Percentiles rank a stretch among this genome's conserved stretches.
These are phyloP conservation scores for Formica selysi DNA, from an alignment of 1,140 invertebrate genomes.

Conservation along the genomic window DNA sequence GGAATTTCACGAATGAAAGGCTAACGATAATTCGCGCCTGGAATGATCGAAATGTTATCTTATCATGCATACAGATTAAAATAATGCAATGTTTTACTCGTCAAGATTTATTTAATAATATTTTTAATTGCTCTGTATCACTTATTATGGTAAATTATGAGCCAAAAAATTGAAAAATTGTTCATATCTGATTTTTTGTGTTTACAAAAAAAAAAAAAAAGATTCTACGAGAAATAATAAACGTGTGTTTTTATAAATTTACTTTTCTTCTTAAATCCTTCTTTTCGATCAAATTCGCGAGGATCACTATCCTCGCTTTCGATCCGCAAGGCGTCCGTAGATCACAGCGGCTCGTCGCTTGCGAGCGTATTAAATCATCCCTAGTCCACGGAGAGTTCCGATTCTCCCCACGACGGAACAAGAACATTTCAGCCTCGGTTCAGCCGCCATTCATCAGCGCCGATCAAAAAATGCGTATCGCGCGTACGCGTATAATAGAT, in stretches of 20 bases:
- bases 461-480: constrained; percentile 69
- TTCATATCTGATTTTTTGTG: background rate
- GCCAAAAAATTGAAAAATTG: background rate
- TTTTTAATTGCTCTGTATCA: constrained; percentile 3
- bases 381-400: constrained; percentile 47
- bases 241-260: background rate
- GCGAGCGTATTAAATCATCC: constrained; percentile 67
- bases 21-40: constrained; percentile 2
- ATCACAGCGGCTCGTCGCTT: constrained; percentile 65
- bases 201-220: background rate
- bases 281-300: constrained; percentile 19
- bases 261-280: background rate
- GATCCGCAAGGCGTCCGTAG: constrained; percentile 42
- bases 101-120: background rate
- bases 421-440: constrained; percentile 67
- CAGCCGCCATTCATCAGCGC: constrained; percentile 69
- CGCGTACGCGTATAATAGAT: constrained; percentile 65
- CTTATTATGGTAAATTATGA: background rate
- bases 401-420: constrained; percentile 61
- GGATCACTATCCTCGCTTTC: constrained; percentile 22
- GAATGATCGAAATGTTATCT: constrained; percentile 15
- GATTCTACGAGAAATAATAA: background rate
- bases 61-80: background rate
- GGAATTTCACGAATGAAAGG: constrained; percentile 6
- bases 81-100: background rate